Conservation (phyloP, 2,888 invertebrate genomes). For the Cyclophora punctaria region DNA sequence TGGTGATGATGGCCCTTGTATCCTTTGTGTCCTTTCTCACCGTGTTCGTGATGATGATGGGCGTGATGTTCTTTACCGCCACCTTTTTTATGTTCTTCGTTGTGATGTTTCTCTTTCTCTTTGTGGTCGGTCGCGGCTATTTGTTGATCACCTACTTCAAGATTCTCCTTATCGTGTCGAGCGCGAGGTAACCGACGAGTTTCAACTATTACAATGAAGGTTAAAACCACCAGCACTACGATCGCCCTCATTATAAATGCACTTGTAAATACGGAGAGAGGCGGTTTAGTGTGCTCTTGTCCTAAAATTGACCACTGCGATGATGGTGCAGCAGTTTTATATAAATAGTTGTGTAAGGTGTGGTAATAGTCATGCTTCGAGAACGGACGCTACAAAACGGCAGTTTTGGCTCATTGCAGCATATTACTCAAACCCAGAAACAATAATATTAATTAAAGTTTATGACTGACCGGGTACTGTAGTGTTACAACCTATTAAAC, state of each 20-base stretch:
- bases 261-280: too few relatives aligned
- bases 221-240: conserved; percentile 43
- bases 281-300: conserved; percentile 35
- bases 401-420: background rate
- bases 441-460: too few relatives aligned
- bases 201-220: conserved; percentile 36
- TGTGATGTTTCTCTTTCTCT: conserved; percentile 64
- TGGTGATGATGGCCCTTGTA: conserved; percentile 81
- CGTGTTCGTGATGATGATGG: conserved; percentile 78
- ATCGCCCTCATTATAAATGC: conserved; percentile 47
- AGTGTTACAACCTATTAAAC: too few relatives aligned
- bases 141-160: conserved; percentile 40
- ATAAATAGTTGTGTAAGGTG: conserved; percentile 69
- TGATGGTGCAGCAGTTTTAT: conserved; percentile 68
- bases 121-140: conserved; percentile 61
- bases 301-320: conserved; percentile 54
- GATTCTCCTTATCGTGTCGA: conserved; percentile 27
- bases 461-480: too few relatives aligned
- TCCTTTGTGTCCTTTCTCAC: conserved; percentile 82
- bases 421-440: background rate
- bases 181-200: conserved; percentile 44
- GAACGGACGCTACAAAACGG: conserved; percentile 26
- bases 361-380: conserved; percentile 53
- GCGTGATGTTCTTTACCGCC: conserved; percentile 80
- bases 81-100: conserved; percentile 76